These are phyloP conservation scores for Eupeodes corollae DNA, from an alignment of 1,140 invertebrate species.

Conservation along the genomic window DNA sequence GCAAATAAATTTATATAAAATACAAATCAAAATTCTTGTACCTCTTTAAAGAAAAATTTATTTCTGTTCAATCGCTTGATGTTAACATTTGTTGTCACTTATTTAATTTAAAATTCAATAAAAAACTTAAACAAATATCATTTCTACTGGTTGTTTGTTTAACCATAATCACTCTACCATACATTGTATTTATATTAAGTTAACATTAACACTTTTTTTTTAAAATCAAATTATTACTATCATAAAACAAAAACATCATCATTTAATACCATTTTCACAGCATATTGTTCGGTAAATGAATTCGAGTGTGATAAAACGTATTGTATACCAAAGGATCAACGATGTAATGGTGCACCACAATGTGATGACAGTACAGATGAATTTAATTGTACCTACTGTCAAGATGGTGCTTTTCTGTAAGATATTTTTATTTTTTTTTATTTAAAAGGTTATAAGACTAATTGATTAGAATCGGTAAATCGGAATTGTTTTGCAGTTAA, in stretches of 20 bases:
- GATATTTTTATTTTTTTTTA: slow-evolving; percentile 6
- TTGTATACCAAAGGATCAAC: slow-evolving; percentile 56
- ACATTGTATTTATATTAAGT: not conserved
- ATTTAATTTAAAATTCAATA: too few species aligned
- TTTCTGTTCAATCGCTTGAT: too few species aligned
- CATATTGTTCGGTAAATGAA: slow-evolving; percentile 32
- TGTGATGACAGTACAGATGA: slow-evolving; percentile 69
- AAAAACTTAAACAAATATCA: too few species aligned
- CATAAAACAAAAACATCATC: not conserved
- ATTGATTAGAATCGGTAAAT: too few species aligned
- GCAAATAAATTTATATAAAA: too few species aligned
- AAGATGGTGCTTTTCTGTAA: slow-evolving; percentile 33
- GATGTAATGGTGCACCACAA: slow-evolving; percentile 64
- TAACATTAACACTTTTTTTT: not conserved
- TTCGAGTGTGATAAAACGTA: slow-evolving; percentile 45
- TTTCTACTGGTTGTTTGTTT: too few species aligned
- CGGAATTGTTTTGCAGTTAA: too few species aligned
- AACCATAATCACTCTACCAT: too few species aligned
- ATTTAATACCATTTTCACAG: slow-evolving; percentile 17
- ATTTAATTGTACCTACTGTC: slow-evolving; percentile 43
- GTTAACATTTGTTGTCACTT: too few species aligned
- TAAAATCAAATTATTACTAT: not conserved
- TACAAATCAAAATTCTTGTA: too few species aligned
- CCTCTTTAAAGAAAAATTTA: too few species aligned
- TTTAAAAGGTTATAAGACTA: not conserved